Conservation (phyloP, 2,888 invertebrate species). For the Prosopocoilus inquinatus region DNA sequence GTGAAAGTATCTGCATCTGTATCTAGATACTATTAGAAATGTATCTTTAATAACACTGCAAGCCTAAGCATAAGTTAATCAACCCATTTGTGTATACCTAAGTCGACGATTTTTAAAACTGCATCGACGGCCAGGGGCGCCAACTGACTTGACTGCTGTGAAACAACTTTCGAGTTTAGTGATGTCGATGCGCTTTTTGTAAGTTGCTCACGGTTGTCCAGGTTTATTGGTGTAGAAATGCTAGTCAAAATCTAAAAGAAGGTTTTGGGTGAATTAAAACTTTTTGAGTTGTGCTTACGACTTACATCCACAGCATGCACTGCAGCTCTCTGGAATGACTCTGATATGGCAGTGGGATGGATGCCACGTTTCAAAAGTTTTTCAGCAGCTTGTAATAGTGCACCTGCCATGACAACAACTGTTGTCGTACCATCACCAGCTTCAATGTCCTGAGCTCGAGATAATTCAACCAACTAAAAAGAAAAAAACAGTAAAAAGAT, state of each 20-base stretch:
- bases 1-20: too few relatives aligned
- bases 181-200: conserved; percentile 96
- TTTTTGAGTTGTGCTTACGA: background rate
- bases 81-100: conserved; percentile 39
- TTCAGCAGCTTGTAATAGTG: conserved; percentile 90
- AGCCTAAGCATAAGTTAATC: background rate
- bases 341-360: conserved; percentile 96
- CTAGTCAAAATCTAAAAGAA: conserved; percentile 62
- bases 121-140: conserved; percentile 98
- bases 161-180: conserved; percentile 98
- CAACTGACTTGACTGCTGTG: conserved; percentile 92
- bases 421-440: conserved; percentile 99
- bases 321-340: conserved; percentile 90
- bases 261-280: conserved; percentile 25
- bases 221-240: conserved; percentile 84
- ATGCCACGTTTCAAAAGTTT: conserved; percentile 91
- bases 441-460: conserved; percentile 97
- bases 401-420: conserved; percentile 96
- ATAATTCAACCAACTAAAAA: conserved; percentile 88
- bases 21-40: too few relatives aligned
- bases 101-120: conserved; percentile 80
- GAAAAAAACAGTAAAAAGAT: background rate
- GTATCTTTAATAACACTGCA: too few relatives aligned
- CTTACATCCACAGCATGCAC: conserved; percentile 63
- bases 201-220: conserved; percentile 82